Evolutionary conservation across 2,888 invertebrate species (phyloP).

Genomic region (Phyto melanocephala): DNA sequence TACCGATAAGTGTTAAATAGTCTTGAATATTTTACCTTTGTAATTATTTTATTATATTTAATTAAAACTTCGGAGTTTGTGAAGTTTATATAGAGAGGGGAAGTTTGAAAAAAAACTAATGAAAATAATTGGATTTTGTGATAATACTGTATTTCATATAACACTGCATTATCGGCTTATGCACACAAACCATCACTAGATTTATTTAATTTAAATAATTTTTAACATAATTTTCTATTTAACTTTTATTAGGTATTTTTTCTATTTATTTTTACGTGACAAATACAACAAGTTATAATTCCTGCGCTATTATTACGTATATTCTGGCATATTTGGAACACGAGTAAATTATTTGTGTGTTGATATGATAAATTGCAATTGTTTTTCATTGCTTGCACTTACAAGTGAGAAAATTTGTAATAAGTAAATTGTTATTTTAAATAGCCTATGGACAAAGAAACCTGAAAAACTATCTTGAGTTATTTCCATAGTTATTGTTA

Average conservation of each 20-base stretch:
- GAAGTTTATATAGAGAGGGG: too few species aligned
- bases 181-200: too few species aligned
- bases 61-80: too few species aligned
- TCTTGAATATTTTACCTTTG: too few species aligned
- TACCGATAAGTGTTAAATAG: too few species aligned
- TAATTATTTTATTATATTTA: too few species aligned
- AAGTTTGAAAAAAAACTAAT: too few species aligned
- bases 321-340: not conserved
- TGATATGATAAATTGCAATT: too few species aligned
- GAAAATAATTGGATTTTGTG: too few species aligned
- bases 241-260: not conserved
- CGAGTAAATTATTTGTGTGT: not conserved
- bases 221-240: not conserved
- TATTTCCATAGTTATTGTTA: not conserved
- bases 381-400: not conserved
- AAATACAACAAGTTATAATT: too few species aligned
- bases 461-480: conserved; percentile 1
- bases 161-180: too few species aligned
- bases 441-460: not conserved
- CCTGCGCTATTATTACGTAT: not conserved
- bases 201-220: not conserved
- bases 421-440: not conserved
- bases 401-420: not conserved
- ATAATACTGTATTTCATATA: too few species aligned
- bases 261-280: not conserved